A percentile compares a stretch with the other conserved stretches of the same genome.
Conservation (phyloP, 2,888 invertebrate species). For the Ferdinandea cuprea region DNA sequence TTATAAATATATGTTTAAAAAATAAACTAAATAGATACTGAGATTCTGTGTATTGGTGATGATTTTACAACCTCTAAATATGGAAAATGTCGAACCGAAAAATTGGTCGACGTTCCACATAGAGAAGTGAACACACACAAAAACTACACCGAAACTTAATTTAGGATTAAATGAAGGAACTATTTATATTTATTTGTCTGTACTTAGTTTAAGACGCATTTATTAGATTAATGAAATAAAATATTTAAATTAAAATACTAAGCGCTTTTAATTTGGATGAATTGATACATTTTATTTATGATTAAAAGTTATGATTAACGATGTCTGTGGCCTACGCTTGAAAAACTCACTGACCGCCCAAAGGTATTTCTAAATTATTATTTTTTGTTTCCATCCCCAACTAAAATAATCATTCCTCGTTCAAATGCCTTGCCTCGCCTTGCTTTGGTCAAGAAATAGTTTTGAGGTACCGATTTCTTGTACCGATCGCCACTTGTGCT, state of each 20-base stretch:
- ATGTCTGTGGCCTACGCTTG: no score
- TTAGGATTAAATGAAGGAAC: slow-evolving; percentile 52
- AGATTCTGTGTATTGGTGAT: not conserved
- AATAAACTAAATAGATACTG: slow-evolving; percentile 36
- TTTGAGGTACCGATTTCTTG: no score
- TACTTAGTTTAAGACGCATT: slow-evolving; percentile 82
- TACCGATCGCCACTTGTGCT: no score
- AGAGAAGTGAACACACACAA: slow-evolving; percentile 33
- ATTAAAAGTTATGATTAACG: no score
- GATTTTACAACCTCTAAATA: not conserved
- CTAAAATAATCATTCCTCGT: no score
- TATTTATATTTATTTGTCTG: slow-evolving; percentile 78
- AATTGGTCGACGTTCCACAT: not conserved
- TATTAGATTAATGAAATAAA: slow-evolving; percentile 79
- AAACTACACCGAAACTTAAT: slow-evolving; percentile 40
- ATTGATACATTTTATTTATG: no score
- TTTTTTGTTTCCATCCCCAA: no score
- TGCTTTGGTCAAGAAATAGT: no score
- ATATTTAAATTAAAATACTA: slow-evolving; percentile 77
- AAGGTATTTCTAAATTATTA: no score
- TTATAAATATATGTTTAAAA: slow-evolving; percentile 48
- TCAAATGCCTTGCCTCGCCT: no score
- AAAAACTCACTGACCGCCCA: no score
- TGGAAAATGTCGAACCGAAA: not conserved
- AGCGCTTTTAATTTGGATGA: no score